Conservation (phyloP, 2,888 invertebrate species). For the Platynereis dumerilii region DNA sequence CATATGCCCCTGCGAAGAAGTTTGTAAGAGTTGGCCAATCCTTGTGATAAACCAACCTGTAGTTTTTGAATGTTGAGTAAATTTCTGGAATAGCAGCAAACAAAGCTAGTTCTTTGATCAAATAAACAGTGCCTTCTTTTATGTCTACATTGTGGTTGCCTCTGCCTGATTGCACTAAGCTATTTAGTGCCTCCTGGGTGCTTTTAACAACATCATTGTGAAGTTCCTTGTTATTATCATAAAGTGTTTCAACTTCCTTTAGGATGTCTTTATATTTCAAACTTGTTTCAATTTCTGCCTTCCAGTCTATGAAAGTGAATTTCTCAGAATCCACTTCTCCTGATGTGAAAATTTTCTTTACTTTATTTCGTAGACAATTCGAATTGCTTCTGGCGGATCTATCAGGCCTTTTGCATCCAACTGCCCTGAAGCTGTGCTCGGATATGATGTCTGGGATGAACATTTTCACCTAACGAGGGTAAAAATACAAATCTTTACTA, state of each 20-base stretch:
- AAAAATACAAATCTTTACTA: too few species aligned
- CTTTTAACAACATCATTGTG: background rate
- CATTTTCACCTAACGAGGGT: too few species aligned
- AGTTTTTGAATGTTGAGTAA: background rate
- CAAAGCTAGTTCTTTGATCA: conserved; percentile 10
- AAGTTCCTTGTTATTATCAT: background rate
- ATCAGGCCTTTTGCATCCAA: background rate
- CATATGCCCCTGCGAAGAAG: conserved; percentile 3
- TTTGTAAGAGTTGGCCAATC: conserved; percentile 4
- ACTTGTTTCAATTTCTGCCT: conserved; percentile 1
- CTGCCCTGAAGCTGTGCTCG: conserved; percentile 6
- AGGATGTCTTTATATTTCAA: background rate
- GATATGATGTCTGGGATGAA: too few species aligned
- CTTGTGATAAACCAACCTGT: conserved; percentile 5
- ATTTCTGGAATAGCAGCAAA: background rate
- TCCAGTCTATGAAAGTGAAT: conserved; percentile 4
- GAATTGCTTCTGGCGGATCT: background rate
- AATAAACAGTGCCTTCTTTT: background rate
- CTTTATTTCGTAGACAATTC: conserved; percentile 1
- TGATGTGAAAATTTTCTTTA: background rate
- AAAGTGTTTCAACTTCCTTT: background rate
- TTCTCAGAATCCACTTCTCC: background rate
- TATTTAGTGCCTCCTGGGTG: background rate
- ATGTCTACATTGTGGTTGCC: too few species aligned
- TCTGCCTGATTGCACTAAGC: too few species aligned